These are phyloP conservation scores for Propsilocerus akamusi DNA, from an alignment of 1,140 invertebrate genomes.

Conservation along the genomic window DNA sequence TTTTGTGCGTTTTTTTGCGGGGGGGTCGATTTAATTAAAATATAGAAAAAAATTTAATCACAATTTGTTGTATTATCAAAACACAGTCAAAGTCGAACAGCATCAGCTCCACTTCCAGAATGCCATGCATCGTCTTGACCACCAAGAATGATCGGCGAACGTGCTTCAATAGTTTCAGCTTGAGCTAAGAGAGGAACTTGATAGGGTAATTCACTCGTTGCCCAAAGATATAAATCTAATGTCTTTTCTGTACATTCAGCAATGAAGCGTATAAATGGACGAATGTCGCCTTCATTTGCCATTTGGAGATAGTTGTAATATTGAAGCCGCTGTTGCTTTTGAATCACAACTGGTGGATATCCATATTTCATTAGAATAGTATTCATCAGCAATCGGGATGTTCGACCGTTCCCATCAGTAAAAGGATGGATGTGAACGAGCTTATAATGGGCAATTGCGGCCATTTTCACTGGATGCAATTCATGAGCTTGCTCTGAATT, in stretches of 20 bases:
- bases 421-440: conserved; percentile 90
- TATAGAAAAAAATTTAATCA: no score
- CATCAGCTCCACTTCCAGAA: not conserved
- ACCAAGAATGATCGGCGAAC: not conserved
- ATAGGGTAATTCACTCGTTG: conserved; percentile 40
- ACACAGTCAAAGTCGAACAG: no score
- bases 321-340: conserved; percentile 71
- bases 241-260: conserved; percentile 86
- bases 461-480: conserved; percentile 79
- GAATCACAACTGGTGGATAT: conserved; percentile 88
- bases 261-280: conserved; percentile 89
- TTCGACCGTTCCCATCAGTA: conserved; percentile 85
- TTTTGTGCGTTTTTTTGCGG: no score
- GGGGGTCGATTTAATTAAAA: no score
- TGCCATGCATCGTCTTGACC: not conserved
- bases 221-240: conserved; percentile 82
- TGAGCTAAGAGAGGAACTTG: conserved; percentile 30
- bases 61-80: no score
- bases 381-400: conserved; percentile 89
- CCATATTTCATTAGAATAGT: conserved; percentile 94
- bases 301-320: conserved; percentile 76
- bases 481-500: conserved; percentile 69
- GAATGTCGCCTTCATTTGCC: conserved; percentile 80
- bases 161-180: not conserved
- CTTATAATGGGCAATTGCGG: conserved; percentile 90